phyloP scores from a whole-genome alignment of 2,888 invertebrate genomes.

The Adela reaumurella region DNA sequence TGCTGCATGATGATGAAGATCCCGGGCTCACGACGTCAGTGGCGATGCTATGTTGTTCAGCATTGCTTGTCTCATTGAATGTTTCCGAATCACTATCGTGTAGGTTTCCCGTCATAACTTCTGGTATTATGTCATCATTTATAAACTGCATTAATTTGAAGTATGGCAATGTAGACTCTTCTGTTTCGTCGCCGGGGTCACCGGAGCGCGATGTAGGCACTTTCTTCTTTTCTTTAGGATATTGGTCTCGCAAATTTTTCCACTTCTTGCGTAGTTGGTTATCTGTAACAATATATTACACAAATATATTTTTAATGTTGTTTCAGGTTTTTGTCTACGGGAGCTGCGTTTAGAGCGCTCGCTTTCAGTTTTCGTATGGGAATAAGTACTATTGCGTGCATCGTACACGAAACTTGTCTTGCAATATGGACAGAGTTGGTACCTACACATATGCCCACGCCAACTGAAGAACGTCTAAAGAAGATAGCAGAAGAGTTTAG shows the following conservation, averaged over 20 bases:
- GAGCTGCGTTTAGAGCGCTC: constrained; percentile 1
- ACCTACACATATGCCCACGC: too few relatives aligned
- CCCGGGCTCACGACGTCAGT: constrained; percentile 1
- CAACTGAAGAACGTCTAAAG: too few relatives aligned
- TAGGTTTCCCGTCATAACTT: constrained; percentile 1
- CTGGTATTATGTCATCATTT: constrained; percentile 1
- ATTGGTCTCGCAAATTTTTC: constrained; percentile 13
- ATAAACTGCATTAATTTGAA: constrained; percentile 2
- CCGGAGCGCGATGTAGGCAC: constrained; percentile 10
- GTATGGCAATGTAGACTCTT: constrained; percentile 1
- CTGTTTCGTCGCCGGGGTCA: constrained; percentile 10
- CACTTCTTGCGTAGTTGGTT: constrained; percentile 14
- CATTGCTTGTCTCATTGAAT: background rate
- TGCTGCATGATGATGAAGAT: background rate
- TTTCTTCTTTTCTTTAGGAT: constrained; percentile 12
- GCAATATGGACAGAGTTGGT: too few relatives aligned
- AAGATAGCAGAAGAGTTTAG: constrained; percentile 3
- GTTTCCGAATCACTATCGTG: constrained; percentile 1
- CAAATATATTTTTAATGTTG: constrained; percentile 3
- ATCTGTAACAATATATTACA: constrained; percentile 12
- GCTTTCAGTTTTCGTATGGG: constrained; percentile 2
- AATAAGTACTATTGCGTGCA: background rate
- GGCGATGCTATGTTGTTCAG: background rate
- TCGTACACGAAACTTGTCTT: background rate
- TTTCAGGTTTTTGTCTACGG: constrained; percentile 14